A percentile compares a stretch with the other conserved stretches of the same genome.
Conservation (phyloP, 2,888 invertebrate genomes). For the Coremacera marginata region DNA sequence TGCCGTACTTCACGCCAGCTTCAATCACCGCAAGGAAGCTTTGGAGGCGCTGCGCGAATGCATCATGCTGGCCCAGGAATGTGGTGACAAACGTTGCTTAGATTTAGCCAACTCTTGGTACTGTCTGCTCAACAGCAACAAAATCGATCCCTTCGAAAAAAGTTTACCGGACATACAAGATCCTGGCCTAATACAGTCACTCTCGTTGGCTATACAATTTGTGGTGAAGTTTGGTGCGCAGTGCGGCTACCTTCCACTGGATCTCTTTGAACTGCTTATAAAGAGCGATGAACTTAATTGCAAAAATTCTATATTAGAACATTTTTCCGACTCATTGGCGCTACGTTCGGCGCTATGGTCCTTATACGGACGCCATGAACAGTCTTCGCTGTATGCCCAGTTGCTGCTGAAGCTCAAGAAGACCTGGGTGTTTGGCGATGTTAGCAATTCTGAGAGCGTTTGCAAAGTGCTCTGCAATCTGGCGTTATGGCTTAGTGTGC, state of each 20-base stretch:
- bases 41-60: conserved; percentile 87
- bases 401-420: conserved; percentile 83
- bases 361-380: conserved; percentile 88
- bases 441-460: conserved; percentile 77
- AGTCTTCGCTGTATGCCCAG: conserved; percentile 85
- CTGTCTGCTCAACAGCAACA: conserved; percentile 71
- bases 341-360: conserved; percentile 90
- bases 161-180: conserved; percentile 79
- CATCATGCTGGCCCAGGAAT: conserved; percentile 88
- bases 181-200: conserved; percentile 77
- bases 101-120: conserved; percentile 90
- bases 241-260: conserved; percentile 64
- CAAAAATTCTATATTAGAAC: conserved; percentile 84
- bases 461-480: conserved; percentile 80
- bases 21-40: conserved; percentile 80
- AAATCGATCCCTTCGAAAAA: conserved; percentile 76
- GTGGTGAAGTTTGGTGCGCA: conserved; percentile 82
- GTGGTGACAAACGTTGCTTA: conserved; percentile 86
- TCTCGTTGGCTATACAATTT: conserved; percentile 80
- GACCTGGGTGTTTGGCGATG: conserved; percentile 69
- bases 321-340: conserved; percentile 83
- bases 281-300: conserved; percentile 90
- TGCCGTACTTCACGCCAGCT: conserved; percentile 88
- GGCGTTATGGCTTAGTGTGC: conserved; percentile 70
- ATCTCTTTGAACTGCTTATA: conserved; percentile 78